Evolutionary conservation across 2,888 invertebrate species (phyloP), one percentile per base, ranked within the genome.

Genomic region (Macrophya alboannulata): DNA sequence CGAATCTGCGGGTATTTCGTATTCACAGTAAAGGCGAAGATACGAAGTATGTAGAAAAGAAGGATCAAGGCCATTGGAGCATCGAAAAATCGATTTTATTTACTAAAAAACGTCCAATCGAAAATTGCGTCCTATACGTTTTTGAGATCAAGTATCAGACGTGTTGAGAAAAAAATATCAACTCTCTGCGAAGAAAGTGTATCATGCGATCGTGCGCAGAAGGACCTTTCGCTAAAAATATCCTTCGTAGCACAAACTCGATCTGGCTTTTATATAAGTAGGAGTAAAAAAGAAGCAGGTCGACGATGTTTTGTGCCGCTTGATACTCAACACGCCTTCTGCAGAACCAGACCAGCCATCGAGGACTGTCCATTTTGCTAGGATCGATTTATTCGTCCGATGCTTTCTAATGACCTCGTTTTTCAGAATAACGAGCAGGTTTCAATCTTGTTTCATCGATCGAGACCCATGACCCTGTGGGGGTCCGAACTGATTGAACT

Each of bases 341-440:
- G n/a, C 45, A 74, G 45, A 74, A 43, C 43, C 45, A 21, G 9
- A 12, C 72, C 72, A 43, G 21, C 72, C 45, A 45, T 74, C 45
- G 72, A 43, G 21, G 45, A 74, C 72, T 40, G 21, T 43, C 72
- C 72, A 74, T 74, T 74, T 45, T 10, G 45, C 43, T 74, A 31
- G 45, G 31, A 74, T 74, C 72, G 72, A 74, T 74, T 74, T 55
- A 55, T 74, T 45, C 72, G 45, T 5, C 21, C 72, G 72, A 74
- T 45, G n/a, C 5, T 45, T 10, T 45, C 43, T 74, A 74, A 40
- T 45, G 43, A 74, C 21, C 72, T 74, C 45, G 45, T 74, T 74
- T 74, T 45, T 74, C 45, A 9, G 10, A 43, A 45, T 74, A 74
- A 74, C 72, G 72, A 45, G 45, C n/a, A 21, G 45, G 43, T 45